Percentiles rank a stretch among this genome's conserved stretches.
Evolutionary conservation across 2,113 vertebrate species (phyloP).

Genomic region (Sporophila hypoxantha): DNA sequence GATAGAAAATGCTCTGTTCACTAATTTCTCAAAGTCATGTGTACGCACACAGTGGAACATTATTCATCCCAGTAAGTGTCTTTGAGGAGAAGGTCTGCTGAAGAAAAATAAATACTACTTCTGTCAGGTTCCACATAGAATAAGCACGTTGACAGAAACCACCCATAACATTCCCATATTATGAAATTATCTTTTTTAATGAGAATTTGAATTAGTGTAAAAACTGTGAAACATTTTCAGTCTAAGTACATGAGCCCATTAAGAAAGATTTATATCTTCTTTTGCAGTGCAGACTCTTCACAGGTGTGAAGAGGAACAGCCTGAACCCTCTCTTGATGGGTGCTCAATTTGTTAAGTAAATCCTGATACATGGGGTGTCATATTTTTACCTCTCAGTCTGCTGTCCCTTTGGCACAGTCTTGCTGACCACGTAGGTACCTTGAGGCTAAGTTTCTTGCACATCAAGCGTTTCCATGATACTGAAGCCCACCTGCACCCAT

Average conservation of each 20-base stretch:
- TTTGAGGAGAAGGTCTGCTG: neutral
- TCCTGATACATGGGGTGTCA: rapidly evolving
- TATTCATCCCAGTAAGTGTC: neutral
- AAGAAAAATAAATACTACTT: neutral
- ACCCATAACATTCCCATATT: neutral
- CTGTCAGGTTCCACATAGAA: neutral
- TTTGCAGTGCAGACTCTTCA: neutral
- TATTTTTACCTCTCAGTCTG: neutral
- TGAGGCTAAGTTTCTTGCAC: neutral
- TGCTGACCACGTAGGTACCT: neutral
- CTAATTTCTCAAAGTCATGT: neutral
- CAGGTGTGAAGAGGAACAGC: neutral
- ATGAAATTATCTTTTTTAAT: neutral
- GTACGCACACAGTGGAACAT: too few species aligned
- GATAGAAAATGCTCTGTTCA: neutral
- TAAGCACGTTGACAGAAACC: neutral
- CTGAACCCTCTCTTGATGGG: neutral
- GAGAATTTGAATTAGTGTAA: neutral
- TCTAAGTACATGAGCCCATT: neutral
- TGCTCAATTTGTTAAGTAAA: neutral
- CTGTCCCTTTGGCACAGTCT: neutral
- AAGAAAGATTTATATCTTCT: neutral
- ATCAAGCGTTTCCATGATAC: neutral
- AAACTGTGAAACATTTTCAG: neutral
- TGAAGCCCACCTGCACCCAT: neutral